These are phyloP conservation scores for Eretmochelys imbricata DNA, from an alignment of 2,113 vertebrate genomes.

Conservation along the genomic window DNA sequence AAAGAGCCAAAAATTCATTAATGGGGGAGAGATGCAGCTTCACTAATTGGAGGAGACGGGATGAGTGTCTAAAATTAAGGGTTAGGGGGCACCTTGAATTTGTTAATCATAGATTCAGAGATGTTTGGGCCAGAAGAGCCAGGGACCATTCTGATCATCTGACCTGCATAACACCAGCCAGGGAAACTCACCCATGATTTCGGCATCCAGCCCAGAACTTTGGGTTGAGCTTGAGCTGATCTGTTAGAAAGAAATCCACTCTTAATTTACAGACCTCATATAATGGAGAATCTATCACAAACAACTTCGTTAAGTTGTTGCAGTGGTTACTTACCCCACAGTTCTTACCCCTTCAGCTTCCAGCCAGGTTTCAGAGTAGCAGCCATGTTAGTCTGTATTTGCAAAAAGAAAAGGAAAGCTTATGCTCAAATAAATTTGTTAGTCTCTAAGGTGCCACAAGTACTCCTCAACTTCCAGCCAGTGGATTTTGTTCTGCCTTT, in stretches of 20 bases:
- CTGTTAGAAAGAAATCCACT: constrained; percentile 46
- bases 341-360: constrained; percentile 43
- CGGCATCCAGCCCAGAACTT: background rate
- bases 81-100: background rate
- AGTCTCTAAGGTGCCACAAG: no score
- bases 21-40: accelerated
- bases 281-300: constrained; percentile 41
- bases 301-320: background rate
- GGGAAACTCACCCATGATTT: background rate
- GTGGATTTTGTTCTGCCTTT: constrained; percentile 44
- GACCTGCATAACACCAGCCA: background rate
- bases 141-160: background rate
- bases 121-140: background rate
- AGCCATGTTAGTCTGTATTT: no score
- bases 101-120: background rate
- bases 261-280: background rate
- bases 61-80: background rate
- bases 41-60: background rate
- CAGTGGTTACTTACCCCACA: constrained; percentile 49
- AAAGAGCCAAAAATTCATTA: background rate
- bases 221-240: background rate
- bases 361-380: background rate
- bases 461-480: background rate
- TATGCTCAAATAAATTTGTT: no score
- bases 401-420: no score